Base-by-base conservation (phyloP, 2,797 vertebrate species). In the Lophotriccus pileatus region DNA sequence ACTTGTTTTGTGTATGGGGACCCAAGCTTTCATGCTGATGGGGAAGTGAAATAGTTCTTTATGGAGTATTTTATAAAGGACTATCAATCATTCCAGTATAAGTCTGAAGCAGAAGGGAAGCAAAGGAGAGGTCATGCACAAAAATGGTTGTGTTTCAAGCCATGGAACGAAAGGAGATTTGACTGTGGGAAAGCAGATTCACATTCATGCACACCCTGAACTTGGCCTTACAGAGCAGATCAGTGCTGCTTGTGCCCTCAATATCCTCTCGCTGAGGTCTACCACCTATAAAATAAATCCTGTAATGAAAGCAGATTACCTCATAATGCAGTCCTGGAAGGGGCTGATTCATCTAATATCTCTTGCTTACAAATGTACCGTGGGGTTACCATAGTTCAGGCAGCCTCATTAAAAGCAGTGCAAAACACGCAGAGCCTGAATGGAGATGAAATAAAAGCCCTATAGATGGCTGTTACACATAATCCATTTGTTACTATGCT, bases 361-460 rank as follows among this genome's bases (percentile, higher is more conserved):
- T 85, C 67, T 90, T 95, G 87, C 96, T 97, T 92, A 97, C 96
- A 94, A 96, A 96, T 96, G 94, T 97, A 89, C 73, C 37, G 80
- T 74, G 93, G 93, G 98, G 98, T 99, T 98, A 98, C 98, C 98
- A 79, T 27, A 97, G 98, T 98, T 97, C 98, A 96, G 96, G 96
- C 96, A 94, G 94, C 95, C 97, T 97, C 95, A 73, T 93, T 96
- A 93, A 96, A 95, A 95, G 89, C 94, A 62, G 92, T 94, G 95
- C 84, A 79, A 97, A 98, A 74, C 88, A 91, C 6, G 12, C 86
- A 55, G 91, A 70, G 89, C 87, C 91, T 96, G 97, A 96, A 96
- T 94, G 93, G 93, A 93, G 91, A 95, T 91, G 90, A 93, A 97
- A 96, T 76, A 96, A 96, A 97, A 96, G 96, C 87, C 89, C 82